Base-by-base conservation (phyloP, 2,888 invertebrate species). In the Campoplex capitator region DNA sequence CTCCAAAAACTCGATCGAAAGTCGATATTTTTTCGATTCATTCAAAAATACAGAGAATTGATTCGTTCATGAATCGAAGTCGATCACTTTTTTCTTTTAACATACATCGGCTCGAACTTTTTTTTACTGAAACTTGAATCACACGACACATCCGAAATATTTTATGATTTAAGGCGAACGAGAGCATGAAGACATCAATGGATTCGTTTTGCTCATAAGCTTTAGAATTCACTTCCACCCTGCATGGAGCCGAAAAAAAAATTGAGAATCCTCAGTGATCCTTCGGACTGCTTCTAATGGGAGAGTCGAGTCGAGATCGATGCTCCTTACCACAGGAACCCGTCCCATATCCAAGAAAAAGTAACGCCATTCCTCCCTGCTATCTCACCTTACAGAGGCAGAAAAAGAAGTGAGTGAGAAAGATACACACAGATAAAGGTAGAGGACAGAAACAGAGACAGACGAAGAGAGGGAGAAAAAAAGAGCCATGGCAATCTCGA, bases 141-240 rank as follows among this genome's bases (percentile, higher is more conserved):
- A 38, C 35, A 54, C 51, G 28, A 75, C 18, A 6, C 8, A 70
- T 62, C 68, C 58, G 48, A 76, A 35, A 48, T 28, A 13, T 70
- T 48, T 3, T 11, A 23, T 28, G 8, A 35, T 73, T 1, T 4
- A 11, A 4, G 8, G 2, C 32, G 38, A n/a, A 65, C 86, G 67
- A 71, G 84, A 70, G 87, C 89, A 90, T 90, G 89, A 92, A 91
- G 91, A 91, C 88, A 90, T 91, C 91, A 86, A 91, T 89, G 87
- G 85, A 84, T 80, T 78, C 77, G 68, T 88, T 89, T 88, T 84
- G 83, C 88, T 68, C 85, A 88, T 88, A 76, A 88, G 58, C 45
- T 77, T 75, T 83, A 58, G 84, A 58, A 80, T 77, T 56, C 79
- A 45, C 45, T 56, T 58, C 48, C 62, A 74, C 76, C 42, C 73